Conservation (phyloP, 2,113 vertebrate species). For the Romanogobio albipinnatus region DNA sequence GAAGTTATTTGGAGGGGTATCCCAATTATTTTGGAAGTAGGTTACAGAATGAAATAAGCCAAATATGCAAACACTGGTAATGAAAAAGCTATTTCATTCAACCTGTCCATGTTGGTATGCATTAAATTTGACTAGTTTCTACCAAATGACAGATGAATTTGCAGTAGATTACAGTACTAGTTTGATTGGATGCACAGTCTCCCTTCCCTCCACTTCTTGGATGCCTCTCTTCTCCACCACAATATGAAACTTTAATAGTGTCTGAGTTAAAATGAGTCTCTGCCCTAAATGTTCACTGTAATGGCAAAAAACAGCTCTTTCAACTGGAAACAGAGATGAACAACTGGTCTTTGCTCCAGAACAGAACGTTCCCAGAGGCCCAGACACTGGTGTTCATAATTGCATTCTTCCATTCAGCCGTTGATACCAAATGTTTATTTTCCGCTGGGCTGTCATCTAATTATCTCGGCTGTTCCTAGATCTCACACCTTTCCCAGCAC, state of each 20-base stretch:
- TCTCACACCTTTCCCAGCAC: conserved; percentile 3
- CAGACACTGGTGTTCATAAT: neutral
- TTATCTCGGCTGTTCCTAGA: conserved; percentile 8
- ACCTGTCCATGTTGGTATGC: neutral
- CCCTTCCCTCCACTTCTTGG: neutral
- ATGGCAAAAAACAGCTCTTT: conserved; percentile 48
- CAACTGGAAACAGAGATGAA: conserved; percentile 20
- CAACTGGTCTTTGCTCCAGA: conserved; percentile 3
- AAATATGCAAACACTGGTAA: no score
- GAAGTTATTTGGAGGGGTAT: no score
- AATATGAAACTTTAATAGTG: conserved; percentile 74
- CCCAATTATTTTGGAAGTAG: no score
- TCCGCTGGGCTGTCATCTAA: conserved; percentile 15
- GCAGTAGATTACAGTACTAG: neutral
- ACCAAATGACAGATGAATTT: neutral
- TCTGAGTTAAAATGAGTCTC: conserved; percentile 75
- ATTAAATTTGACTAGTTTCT: neutral
- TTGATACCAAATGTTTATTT: conserved; percentile 7
- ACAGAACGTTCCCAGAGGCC: conserved; percentile 32
- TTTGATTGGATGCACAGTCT: neutral
- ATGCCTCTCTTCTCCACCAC: conserved; percentile 11
- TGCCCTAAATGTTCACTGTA: conserved; percentile 62
- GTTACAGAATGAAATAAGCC: no score
- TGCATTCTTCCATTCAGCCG: neutral
- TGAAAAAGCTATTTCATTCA: no score